These are phyloP conservation scores for Elephantulus edwardii DNA, from an alignment of 2,113 vertebrate species.

Conservation along the genomic window DNA sequence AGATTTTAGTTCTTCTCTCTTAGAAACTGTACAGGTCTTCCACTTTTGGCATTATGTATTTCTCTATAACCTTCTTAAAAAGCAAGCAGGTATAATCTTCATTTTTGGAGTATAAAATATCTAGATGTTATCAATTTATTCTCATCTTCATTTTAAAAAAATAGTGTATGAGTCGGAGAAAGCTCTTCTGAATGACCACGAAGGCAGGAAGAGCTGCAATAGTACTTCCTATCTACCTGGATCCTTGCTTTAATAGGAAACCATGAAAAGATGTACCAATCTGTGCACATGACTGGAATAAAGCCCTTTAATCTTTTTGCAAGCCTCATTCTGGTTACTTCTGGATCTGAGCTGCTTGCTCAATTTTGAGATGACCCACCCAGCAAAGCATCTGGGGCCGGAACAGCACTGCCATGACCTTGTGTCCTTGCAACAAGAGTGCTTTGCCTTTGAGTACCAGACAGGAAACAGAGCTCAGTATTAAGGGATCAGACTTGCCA, in stretches of 20 bases:
- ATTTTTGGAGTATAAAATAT: not conserved
- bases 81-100: not conserved
- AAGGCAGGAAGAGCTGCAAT: not conserved
- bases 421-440: not conserved
- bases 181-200: not conserved
- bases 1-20: not conserved
- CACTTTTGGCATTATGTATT: not conserved
- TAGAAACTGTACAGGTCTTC: not conserved
- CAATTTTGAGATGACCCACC: not conserved
- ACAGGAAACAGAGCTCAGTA: not conserved
- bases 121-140: not conserved
- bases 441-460: not conserved
- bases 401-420: not conserved
- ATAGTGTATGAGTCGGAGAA: not conserved
- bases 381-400: not conserved
- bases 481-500: not conserved
- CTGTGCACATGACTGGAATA: not conserved
- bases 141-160: slow-evolving; percentile 1
- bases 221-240: not conserved
- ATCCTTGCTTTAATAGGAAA: not conserved
- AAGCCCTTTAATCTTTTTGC: not conserved
- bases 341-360: not conserved
- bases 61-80: not conserved
- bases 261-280: not conserved
- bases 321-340: not conserved